phyloP scores from a whole-genome alignment of 2,113 vertebrate genomes.

The Oncorhynchus clarkii region DNA sequence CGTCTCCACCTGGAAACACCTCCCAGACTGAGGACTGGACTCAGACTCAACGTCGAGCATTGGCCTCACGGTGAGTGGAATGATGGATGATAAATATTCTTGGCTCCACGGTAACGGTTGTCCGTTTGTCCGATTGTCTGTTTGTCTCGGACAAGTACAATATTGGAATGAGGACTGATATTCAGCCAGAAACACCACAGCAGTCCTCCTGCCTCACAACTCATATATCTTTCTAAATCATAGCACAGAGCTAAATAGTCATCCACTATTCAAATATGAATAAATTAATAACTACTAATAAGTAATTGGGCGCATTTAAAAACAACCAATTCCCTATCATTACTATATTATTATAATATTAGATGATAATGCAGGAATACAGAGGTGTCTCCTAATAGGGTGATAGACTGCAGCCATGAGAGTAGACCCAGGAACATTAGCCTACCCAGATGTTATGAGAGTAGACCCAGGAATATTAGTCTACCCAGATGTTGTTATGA shows the following conservation, averaged over 20 bases:
- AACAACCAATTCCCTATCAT: background rate
- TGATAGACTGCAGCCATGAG: background rate
- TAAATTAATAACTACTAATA: too few relatives aligned
- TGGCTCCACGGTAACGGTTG: too few relatives aligned
- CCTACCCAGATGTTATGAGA: background rate
- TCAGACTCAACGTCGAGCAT: background rate
- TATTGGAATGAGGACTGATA: too few relatives aligned
- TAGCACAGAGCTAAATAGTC: too few relatives aligned
- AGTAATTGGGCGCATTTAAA: background rate
- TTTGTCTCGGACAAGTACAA: too few relatives aligned
- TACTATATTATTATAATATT: background rate
- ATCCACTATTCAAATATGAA: too few relatives aligned
- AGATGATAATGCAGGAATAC: background rate
- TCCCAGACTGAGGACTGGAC: constrained; percentile 65
- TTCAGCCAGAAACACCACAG: background rate
- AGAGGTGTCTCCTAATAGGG: background rate
- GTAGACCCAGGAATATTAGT: background rate
- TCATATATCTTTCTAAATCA: too few relatives aligned
- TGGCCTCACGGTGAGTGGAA: background rate
- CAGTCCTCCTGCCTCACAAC: too few relatives aligned
- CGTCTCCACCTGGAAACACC: constrained; percentile 84
- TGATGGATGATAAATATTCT: background rate
- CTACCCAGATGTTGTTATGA: background rate
- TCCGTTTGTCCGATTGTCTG: too few relatives aligned
- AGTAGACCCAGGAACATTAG: background rate